Percentiles rank a stretch among this genome's conserved stretches.
These are phyloP conservation scores for Neoitamus cyanurus DNA, from an alignment of 2,888 invertebrate genomes.

Conservation along the genomic window DNA sequence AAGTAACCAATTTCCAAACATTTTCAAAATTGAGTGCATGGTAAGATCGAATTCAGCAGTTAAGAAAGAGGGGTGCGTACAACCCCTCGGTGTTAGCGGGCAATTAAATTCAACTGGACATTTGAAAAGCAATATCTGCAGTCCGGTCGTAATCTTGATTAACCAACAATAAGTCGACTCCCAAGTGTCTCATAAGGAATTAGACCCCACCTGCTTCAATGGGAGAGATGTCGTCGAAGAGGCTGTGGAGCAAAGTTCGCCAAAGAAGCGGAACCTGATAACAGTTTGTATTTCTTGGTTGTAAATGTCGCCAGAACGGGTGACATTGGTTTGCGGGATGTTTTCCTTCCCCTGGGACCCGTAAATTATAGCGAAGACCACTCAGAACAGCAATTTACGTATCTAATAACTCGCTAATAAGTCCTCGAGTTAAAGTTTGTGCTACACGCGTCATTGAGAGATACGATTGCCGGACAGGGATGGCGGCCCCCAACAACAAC, in stretches of 20 bases:
- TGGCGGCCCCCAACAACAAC: background rate
- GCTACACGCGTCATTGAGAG: constrained; percentile 40
- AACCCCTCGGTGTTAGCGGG: background rate
- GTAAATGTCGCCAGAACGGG: constrained; percentile 23
- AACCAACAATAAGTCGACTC: background rate
- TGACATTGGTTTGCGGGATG: constrained; percentile 15
- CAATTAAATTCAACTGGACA: background rate
- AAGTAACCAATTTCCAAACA: no score
- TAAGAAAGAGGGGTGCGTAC: background rate
- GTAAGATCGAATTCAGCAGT: no score
- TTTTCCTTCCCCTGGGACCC: constrained; percentile 43
- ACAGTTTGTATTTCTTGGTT: constrained; percentile 18
- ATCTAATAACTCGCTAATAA: constrained; percentile 53
- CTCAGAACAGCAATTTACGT: constrained; percentile 50
- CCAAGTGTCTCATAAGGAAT: background rate
- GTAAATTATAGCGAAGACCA: constrained; percentile 48
- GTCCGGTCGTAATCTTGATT: background rate
- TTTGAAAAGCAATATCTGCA: background rate
- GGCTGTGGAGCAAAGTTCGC: background rate
- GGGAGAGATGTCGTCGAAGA: background rate
- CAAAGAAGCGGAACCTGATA: constrained; percentile 17
- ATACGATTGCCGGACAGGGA: background rate
- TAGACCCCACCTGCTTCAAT: constrained; percentile 24
- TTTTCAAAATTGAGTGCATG: no score
- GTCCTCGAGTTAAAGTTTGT: constrained; percentile 46